Conservation (phyloP, 35 echinoderm and acorn worm species). For the Heliocidaris tuberculata region DNA sequence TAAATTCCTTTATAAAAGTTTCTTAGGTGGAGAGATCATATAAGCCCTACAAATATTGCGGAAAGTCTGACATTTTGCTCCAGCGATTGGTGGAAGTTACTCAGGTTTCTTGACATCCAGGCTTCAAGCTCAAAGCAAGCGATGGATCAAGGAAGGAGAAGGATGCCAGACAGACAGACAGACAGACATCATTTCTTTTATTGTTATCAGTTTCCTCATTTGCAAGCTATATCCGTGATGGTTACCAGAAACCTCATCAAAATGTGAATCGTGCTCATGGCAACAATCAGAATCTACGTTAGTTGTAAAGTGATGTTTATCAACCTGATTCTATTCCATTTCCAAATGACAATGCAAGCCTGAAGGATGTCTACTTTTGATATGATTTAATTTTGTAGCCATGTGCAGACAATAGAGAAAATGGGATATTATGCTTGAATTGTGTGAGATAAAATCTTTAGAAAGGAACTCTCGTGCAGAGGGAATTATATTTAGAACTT, state of each 20-base stretch:
- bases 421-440: background rate
- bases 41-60: background rate
- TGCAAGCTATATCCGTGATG: too few relatives aligned
- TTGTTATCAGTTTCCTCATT: too few relatives aligned
- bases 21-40: background rate
- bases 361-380: background rate
- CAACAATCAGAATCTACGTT: background rate
- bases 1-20: too few relatives aligned
- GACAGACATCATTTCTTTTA: background rate
- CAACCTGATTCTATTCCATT: background rate
- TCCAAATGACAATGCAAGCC: background rate
- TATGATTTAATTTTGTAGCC: background rate
- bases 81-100: too few relatives aligned
- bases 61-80: background rate
- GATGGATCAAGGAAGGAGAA: background rate
- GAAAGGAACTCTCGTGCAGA: background rate
- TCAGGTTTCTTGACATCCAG: background rate
- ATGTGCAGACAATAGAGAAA: background rate
- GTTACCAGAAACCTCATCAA: background rate
- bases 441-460: background rate
- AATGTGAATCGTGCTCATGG: background rate
- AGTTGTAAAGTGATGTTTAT: background rate
- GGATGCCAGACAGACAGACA: background rate
- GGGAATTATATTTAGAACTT: background rate
- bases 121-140: background rate